Conservation (phyloP, 2,113 vertebrate species). For the Maccullochella peelii region DNA sequence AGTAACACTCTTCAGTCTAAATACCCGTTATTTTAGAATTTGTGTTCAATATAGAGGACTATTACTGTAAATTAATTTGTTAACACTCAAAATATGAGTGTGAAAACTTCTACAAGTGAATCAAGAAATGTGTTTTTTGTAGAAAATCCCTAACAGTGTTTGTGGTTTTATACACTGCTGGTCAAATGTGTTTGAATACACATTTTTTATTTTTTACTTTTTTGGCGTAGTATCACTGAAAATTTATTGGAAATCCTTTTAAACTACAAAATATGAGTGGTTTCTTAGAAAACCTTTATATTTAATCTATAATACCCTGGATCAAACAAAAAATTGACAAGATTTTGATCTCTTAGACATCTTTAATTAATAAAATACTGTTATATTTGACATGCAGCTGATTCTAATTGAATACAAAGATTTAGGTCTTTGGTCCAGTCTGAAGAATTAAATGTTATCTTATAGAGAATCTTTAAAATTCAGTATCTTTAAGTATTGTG, state of each 20-base stretch:
- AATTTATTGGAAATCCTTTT: slow-evolving; percentile 3
- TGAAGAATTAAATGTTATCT: neutral
- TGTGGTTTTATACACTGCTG: neutral
- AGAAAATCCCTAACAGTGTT: neutral
- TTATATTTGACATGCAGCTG: neutral
- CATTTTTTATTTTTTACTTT: neutral
- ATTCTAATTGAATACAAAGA: neutral
- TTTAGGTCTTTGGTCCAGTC: neutral
- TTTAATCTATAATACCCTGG: neutral
- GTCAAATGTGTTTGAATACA: neutral
- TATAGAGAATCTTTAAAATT: neutral
- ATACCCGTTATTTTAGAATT: neutral
- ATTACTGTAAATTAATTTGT: slow-evolving; percentile 24
- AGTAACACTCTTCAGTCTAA: neutral
- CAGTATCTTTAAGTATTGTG: neutral
- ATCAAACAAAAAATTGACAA: neutral
- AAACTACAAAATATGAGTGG: neutral
- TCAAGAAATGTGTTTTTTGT: neutral
- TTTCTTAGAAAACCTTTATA: neutral
- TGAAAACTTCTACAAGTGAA: neutral
- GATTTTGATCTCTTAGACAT: neutral
- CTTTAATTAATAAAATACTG: neutral
- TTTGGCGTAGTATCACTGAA: neutral
- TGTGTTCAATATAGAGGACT: neutral
- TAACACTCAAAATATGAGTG: neutral